Base-by-base conservation (phyloP, 2,888 invertebrate species). In the Drosophila anomalipes region DNA sequence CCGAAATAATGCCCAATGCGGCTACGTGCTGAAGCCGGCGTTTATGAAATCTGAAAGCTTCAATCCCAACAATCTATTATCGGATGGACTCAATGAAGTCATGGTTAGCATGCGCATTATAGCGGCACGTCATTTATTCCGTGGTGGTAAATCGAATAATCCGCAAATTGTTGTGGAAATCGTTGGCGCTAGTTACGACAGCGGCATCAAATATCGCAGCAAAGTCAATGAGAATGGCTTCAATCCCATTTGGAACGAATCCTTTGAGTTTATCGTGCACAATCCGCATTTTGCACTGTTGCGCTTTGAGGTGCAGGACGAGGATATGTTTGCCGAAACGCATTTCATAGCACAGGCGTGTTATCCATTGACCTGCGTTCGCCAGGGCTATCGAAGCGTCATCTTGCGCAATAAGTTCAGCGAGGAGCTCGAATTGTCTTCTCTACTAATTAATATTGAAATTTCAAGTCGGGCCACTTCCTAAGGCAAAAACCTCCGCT, bases 301-400 rank as follows among this genome's bases (percentile, higher is more conserved):
- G 57, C 95, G 98, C 44, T 98, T 99, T 93, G 95, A 97, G 49
- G 97, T 98, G 0, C 97, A 98, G 93, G 98, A 98, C 93, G 99
- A 98, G 93, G 99, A 99, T 92, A 97, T 98, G 94, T 99, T 99
- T 94, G 98, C 98, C 0, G 99, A 99, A 90, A 97, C 96, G 16
- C 98, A 98, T 94, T 98, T 99, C 93, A 97, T 99, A 74, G 99
- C 99, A 0, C 99, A 99, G 94, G 98, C 98, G 49, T 97, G 98
- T 16, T 98, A 96, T 94, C 98, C 99, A 0, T 95, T 96, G 44
- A 95, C 95, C 66, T 97, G 97, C 90, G 94, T 98, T 37, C 95
- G 97, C 65, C 95, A 96, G 71, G 99, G 99, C 0, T 99, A 97
- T 93, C 95, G 99, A 66, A 98, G 99, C 93, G 96, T 99, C 22